Base-by-base conservation (phyloP, 2,797 vertebrate species). In the Brachymystax lenok region DNA sequence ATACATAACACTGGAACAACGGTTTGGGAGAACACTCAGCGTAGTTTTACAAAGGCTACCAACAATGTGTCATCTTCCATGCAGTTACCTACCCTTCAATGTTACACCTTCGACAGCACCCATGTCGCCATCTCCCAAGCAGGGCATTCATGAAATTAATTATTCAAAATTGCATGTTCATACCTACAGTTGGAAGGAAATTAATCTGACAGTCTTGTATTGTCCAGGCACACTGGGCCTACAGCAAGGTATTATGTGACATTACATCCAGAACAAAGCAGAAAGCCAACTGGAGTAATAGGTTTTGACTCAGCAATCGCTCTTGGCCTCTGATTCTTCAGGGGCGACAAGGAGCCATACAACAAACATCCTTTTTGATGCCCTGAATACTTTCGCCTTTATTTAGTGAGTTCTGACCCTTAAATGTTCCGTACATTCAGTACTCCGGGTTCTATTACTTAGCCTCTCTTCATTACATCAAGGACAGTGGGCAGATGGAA, bases 401-500 rank as follows among this genome's bases (percentile, higher is more conserved):
- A 33, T 66, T 54, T 19, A 61, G 70, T 30, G 27, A 40, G 4
- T 79, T 70, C 70, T 69, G 79, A 19, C 21, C 21, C 24, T 24
- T 8, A 75, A 69, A 77, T 35, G 46, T 66, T 73, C 69, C 75
- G 61, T 5, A 5, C 27, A 61, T 73, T 64, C 75, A 21, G 78
- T 51, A 50, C 74, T 74, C 46, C 27, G 79, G 30, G 73, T 79
- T 40, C 74, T 79, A 72, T 83, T 79, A 50, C 54, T 33, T 71
- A 78, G 71, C 73, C 77, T 77, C 78, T 82, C 30, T 61, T 52
- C 52, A 33, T 35, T 17, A 21, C 28, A 19, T 24, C 68, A 80
- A 84, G 81, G 81, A 84, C 84, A 74, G 61, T 84, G 75, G 81
- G 73, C 86, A 89, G 85, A 86, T 86, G 78, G 71, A n/a, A 35